Conservation (phyloP, 2,113 vertebrate species). For the Prionailurus viverrinus region DNA sequence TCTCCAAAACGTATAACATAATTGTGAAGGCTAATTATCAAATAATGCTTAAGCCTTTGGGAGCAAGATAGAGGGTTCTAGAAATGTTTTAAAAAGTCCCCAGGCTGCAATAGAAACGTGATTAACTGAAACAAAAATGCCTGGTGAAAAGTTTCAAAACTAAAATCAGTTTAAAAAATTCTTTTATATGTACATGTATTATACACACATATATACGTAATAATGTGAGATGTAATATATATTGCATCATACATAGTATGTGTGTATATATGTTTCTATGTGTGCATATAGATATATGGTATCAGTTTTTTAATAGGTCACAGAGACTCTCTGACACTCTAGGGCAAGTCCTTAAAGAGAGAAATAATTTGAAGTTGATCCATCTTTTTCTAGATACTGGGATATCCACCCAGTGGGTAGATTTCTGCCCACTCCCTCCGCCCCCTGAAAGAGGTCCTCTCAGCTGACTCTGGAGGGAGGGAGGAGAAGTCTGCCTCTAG, state of each 20-base stretch:
- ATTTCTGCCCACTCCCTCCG: conserved; percentile 49
- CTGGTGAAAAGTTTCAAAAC: conserved; percentile 87
- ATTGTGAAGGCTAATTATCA: conserved; percentile 92
- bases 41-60: conserved; percentile 91
- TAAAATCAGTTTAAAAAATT: conserved; percentile 83
- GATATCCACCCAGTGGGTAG: conserved; percentile 6
- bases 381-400: conserved; percentile 73
- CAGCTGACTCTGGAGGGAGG: not conserved
- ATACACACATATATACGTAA: not conserved
- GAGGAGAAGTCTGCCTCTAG: not conserved
- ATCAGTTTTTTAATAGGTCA: not conserved
- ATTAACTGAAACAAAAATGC: conserved; percentile 90
- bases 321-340: conserved; percentile 81
- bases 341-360: conserved; percentile 77
- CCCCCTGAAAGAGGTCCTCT: not conserved
- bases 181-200: conserved; percentile 58
- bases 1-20: conserved; percentile 88
- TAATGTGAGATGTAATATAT: not conserved
- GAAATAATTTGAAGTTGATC: conserved; percentile 72
- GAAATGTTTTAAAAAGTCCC: conserved; percentile 90
- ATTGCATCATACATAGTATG: not conserved
- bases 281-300: not conserved
- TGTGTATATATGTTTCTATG: not conserved
- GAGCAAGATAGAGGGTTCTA: conserved; percentile 87
- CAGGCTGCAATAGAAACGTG: conserved; percentile 89